A percentile compares a stretch with the other conserved stretches of the same genome.
Conservation (phyloP, 2,113 vertebrate genomes). For the Nibea albiflora region DNA sequence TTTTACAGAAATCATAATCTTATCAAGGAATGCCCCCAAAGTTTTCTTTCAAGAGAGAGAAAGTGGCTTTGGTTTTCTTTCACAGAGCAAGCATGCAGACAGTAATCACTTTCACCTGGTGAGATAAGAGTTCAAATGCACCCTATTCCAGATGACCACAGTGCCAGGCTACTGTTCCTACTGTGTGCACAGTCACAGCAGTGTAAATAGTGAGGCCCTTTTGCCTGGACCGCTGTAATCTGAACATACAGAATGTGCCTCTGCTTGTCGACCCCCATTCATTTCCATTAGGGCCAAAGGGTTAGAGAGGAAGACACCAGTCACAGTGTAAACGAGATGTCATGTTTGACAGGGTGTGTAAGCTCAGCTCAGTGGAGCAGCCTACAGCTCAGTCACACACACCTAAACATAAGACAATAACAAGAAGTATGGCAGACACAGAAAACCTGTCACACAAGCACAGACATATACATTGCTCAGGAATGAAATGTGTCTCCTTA, state of each 20-base stretch:
- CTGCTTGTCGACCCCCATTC: slow-evolving; percentile 62
- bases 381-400: slow-evolving; percentile 50
- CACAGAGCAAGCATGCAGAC: slow-evolving; percentile 36
- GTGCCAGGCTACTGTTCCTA: slow-evolving; percentile 44
- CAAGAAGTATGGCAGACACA: slow-evolving; percentile 16
- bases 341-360: slow-evolving; percentile 68
- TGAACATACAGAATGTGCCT: slow-evolving; percentile 69
- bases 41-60: slow-evolving; percentile 11
- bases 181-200: slow-evolving; percentile 54
- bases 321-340: slow-evolving; percentile 63
- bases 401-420: slow-evolving; percentile 57
- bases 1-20: slow-evolving; percentile 45
- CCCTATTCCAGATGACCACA: slow-evolving; percentile 60
- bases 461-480: slow-evolving; percentile 51
- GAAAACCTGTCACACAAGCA: slow-evolving; percentile 71
- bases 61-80: slow-evolving; percentile 52
- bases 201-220: slow-evolving; percentile 66
- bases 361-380: slow-evolving; percentile 31
- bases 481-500: slow-evolving; percentile 72
- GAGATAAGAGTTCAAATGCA: slow-evolving; percentile 66
- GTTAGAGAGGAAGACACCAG: slow-evolving; percentile 43
- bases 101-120: slow-evolving; percentile 68
- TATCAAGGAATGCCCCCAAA: slow-evolving; percentile 65
- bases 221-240: slow-evolving; percentile 61
- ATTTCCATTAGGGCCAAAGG: slow-evolving; percentile 47